phyloP scores from a whole-genome alignment of 2,113 vertebrate genomes.

The Arenaria interpres region DNA sequence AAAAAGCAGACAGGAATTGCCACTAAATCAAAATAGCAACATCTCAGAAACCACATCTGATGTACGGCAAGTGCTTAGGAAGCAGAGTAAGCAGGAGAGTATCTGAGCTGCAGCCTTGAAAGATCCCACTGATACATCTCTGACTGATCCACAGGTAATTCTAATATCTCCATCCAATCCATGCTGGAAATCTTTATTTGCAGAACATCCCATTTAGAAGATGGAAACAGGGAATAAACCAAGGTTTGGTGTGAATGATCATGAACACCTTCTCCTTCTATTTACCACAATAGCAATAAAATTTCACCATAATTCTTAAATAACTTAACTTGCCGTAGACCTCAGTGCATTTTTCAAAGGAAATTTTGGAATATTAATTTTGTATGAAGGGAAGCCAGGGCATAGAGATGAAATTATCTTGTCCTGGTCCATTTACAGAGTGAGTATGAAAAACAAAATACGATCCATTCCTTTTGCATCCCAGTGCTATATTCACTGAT shows the following conservation, averaged over 20 bases:
- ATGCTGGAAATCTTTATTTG: background rate
- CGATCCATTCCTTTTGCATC: background rate
- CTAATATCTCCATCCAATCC: background rate
- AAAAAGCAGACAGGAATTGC: background rate
- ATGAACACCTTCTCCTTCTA: background rate
- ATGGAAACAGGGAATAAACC: background rate
- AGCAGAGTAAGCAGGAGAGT: background rate
- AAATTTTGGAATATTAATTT: background rate
- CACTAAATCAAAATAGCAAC: slow-evolving; percentile 1
- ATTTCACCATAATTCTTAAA: background rate
- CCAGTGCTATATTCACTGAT: background rate
- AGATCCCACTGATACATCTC: background rate
- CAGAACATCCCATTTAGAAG: background rate
- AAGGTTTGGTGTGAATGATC: background rate
- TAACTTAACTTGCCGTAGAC: background rate
- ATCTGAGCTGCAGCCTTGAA: background rate
- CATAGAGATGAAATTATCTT: background rate
- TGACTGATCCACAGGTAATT: background rate
- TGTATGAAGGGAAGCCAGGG: background rate
- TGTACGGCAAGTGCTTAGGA: background rate
- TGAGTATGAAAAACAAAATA: background rate
- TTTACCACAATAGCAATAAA: background rate
- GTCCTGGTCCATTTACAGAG: background rate
- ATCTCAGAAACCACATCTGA: background rate
- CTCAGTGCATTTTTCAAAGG: background rate